Conservation (phyloP, 2,797 vertebrate species). For the Amazona finschi region DNA sequence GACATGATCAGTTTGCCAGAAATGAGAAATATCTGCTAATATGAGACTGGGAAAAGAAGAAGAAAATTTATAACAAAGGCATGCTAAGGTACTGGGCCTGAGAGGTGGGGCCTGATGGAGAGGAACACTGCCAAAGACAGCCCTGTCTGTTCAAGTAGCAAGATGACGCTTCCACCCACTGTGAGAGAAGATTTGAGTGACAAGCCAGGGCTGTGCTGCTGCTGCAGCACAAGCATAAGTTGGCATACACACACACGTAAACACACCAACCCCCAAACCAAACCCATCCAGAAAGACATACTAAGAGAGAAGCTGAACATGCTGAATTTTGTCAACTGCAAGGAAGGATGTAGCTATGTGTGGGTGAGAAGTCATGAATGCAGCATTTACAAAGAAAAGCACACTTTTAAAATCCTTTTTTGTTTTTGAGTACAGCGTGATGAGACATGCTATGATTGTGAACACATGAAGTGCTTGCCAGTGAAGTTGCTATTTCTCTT, state of each 20-base stretch:
- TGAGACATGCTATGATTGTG: neutral
- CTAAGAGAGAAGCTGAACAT: neutral
- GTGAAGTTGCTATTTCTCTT: neutral
- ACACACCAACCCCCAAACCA: neutral
- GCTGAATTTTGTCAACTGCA: conserved; percentile 36
- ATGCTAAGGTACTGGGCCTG: conserved; percentile 29
- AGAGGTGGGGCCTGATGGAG: conserved; percentile 28
- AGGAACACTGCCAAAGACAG: conserved; percentile 1
- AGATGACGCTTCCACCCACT: conserved; percentile 4
- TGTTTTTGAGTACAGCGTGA: neutral
- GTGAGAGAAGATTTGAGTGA: neutral
- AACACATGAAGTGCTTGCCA: neutral
- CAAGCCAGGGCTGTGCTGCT: neutral
- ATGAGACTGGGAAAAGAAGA: neutral
- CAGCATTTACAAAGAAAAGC: conserved; percentile 14
- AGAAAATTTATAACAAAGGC: neutral
- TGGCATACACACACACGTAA: conserved; percentile 19
- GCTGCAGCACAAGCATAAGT: neutral
- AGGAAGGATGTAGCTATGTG: conserved; percentile 6
- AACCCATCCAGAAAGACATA: neutral
- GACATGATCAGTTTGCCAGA: neutral
- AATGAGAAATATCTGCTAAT: neutral
- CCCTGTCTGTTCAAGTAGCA: conserved; percentile 7
- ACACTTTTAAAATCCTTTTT: neutral
- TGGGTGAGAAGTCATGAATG: conserved; percentile 5